phyloP scores from a whole-genome alignment of 2,888 invertebrate genomes.

The Platycheirus albimanus region DNA sequence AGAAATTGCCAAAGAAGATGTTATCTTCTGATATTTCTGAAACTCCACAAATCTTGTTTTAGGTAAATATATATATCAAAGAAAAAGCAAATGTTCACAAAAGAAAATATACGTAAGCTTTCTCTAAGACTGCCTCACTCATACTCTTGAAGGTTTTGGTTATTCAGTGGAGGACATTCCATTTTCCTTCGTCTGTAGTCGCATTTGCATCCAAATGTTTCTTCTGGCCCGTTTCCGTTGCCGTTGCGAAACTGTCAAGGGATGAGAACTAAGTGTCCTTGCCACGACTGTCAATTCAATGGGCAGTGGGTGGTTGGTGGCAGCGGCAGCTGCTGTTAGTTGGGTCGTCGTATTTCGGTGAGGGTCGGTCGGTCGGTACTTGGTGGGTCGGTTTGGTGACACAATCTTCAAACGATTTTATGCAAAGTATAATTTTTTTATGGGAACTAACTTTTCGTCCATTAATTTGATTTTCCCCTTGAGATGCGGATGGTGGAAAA shows the following conservation, averaged over 20 bases:
- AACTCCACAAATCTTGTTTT: conserved; percentile 30
- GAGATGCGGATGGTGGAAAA: conserved; percentile 74
- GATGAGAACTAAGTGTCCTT: conserved; percentile 63
- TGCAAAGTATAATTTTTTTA: conserved; percentile 74
- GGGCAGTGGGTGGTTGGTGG: not conserved
- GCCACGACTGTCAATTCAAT: conserved; percentile 39
- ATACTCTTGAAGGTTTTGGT: conserved; percentile 17
- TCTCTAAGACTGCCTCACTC: not conserved
- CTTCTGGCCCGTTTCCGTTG: conserved; percentile 47
- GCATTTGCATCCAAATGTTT: conserved; percentile 73
- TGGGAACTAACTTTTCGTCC: conserved; percentile 74
- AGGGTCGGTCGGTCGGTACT: conserved; percentile 5
- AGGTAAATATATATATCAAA: conserved; percentile 12
- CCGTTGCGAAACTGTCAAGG: conserved; percentile 59
- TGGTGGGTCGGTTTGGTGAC: conserved; percentile 22
- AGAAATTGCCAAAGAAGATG: conserved; percentile 32
- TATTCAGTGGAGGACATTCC: conserved; percentile 57
- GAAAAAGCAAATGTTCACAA: conserved; percentile 33
- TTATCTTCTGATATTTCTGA: too few species aligned
- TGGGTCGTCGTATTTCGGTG: too few species aligned
- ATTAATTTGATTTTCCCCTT: conserved; percentile 74
- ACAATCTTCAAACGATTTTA: conserved; percentile 73
- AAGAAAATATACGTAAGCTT: conserved; percentile 26
- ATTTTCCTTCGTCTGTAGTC: conserved; percentile 40
- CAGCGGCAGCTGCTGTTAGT: not conserved